Conservation (phyloP, 2,888 invertebrate species). For the Gari tellinella region DNA sequence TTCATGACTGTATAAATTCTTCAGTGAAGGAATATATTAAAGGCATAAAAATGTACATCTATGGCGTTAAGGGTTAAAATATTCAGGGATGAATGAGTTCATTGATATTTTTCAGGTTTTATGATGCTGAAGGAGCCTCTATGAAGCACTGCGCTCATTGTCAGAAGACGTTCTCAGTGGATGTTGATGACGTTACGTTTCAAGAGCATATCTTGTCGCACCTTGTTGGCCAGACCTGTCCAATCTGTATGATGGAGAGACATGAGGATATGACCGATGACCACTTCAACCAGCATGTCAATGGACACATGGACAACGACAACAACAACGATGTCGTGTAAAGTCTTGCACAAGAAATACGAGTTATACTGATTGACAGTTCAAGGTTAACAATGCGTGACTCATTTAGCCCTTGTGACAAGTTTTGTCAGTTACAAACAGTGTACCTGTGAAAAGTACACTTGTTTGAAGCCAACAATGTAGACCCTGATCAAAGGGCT, state of each 20-base stretch:
- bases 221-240: slow-evolving; percentile 75
- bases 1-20: background rate
- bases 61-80: too few species aligned
- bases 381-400: too few species aligned
- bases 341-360: background rate
- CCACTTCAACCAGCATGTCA: slow-evolving; percentile 73
- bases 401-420: too few species aligned
- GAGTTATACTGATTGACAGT: too few species aligned
- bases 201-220: slow-evolving; percentile 75
- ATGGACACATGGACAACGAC: slow-evolving; percentile 54
- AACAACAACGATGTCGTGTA: slow-evolving; percentile 5
- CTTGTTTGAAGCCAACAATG: too few species aligned
- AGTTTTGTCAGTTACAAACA: too few species aligned
- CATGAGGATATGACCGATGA: slow-evolving; percentile 60
- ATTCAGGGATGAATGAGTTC: background rate
- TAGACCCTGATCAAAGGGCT: too few species aligned
- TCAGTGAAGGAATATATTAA: background rate
- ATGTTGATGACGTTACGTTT: slow-evolving; percentile 68
- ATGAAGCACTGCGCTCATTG: slow-evolving; percentile 78
- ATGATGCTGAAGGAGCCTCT: slow-evolving; percentile 74
- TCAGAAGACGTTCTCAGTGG: slow-evolving; percentile 66
- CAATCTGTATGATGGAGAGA: slow-evolving; percentile 72
- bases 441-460: too few species aligned
- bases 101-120: slow-evolving; percentile 58
- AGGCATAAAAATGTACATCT: background rate